These are phyloP conservation scores for Drosophila nigrodunni DNA, from an alignment of 1,140 invertebrate genomes.

Conservation along the genomic window DNA sequence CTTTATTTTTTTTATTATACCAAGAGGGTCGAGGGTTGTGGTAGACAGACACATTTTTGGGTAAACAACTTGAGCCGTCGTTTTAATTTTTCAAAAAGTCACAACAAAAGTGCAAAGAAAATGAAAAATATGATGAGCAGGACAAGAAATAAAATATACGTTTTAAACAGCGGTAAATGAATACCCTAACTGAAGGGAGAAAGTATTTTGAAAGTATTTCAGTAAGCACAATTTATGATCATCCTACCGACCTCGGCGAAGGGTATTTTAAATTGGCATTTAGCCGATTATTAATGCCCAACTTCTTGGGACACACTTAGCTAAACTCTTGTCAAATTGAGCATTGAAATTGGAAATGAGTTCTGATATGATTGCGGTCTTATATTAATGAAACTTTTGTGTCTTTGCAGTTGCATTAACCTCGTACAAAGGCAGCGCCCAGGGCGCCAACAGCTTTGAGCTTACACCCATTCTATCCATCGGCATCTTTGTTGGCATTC, in stretches of 20 bases:
- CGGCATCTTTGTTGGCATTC: constrained; percentile 90
- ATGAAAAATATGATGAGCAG: constrained; percentile 21
- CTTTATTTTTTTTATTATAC: constrained; percentile 3
- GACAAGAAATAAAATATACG: not conserved
- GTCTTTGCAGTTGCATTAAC: constrained; percentile 69
- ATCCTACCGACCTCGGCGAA: not conserved
- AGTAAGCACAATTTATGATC: constrained; percentile 13
- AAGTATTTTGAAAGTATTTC: not conserved
- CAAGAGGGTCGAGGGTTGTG: constrained; percentile 9
- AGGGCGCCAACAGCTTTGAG: constrained; percentile 86
- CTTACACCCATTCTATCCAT: constrained; percentile 89
- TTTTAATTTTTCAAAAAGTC: constrained; percentile 80
- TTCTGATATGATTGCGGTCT: constrained; percentile 13
- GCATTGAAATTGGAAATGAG: constrained; percentile 34
- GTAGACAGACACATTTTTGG: constrained; percentile 57
- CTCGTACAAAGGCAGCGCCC: constrained; percentile 86
- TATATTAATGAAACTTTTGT: not conserved
- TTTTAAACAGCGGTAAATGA: constrained; percentile 33
- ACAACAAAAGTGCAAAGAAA: constrained; percentile 70
- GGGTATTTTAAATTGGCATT: constrained; percentile 29
- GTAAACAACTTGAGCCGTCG: constrained; percentile 80
- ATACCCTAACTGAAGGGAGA: constrained; percentile 30
- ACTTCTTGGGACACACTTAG: constrained; percentile 17
- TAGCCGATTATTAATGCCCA: constrained; percentile 28
- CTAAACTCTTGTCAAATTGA: constrained; percentile 32